Conservation (phyloP, 2,888 invertebrate genomes). For the Alitta virens region DNA sequence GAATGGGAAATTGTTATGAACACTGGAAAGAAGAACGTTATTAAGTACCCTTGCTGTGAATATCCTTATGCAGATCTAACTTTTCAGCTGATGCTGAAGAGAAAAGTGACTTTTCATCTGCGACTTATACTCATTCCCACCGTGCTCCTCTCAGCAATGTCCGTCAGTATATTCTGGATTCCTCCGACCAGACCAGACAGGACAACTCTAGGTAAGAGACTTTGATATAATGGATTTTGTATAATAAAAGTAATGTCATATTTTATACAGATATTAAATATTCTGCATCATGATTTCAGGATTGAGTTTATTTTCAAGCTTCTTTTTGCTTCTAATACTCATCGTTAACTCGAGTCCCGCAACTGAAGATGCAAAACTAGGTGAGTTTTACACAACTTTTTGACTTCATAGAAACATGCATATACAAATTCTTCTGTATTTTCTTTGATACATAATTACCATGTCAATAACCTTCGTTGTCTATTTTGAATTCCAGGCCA, state of each 20-base stretch:
- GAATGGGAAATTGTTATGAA: conserved; percentile 11
- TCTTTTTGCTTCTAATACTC: conserved; percentile 13
- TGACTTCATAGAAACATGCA: too few relatives aligned
- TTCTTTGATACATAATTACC: too few relatives aligned
- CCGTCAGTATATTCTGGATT: conserved; percentile 15
- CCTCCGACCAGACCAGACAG: conserved; percentile 9
- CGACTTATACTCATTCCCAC: conserved; percentile 9
- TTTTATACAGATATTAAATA: too few relatives aligned
- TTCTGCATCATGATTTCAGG: neutral
- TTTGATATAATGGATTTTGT: too few relatives aligned
- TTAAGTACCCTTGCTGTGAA: conserved; percentile 11
- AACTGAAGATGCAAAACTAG: conserved; percentile 8
- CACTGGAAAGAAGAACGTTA: conserved; percentile 1
- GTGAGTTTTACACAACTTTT: neutral
- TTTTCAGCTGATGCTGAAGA: conserved; percentile 5
- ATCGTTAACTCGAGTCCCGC: conserved; percentile 14
- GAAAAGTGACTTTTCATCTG: conserved; percentile 10
- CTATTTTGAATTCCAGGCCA: conserved; percentile 5
- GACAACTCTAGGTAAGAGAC: conserved; percentile 9
- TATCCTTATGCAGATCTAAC: conserved; percentile 12
- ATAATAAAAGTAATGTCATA: too few relatives aligned
- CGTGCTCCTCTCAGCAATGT: conserved; percentile 11
- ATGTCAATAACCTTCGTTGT: too few relatives aligned
- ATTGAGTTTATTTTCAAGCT: conserved; percentile 12
- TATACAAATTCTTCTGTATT: too few relatives aligned